phyloP scores from a whole-genome alignment of 2,113 vertebrate genomes.

The Smithornis capensis region DNA sequence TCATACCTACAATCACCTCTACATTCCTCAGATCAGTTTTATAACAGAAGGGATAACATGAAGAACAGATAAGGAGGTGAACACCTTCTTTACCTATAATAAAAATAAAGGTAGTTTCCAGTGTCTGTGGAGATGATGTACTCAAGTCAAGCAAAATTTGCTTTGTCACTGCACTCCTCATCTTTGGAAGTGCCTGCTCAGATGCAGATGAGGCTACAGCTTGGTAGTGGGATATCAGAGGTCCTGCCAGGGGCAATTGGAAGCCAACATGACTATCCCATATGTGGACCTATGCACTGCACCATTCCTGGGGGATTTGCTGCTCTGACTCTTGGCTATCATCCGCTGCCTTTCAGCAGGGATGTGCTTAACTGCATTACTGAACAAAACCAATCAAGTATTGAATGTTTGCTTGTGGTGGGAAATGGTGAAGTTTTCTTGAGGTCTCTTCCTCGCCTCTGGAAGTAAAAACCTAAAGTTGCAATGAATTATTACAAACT shows the following conservation, averaged over 20 bases:
- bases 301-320: not conserved
- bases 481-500: not conserved
- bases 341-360: not conserved
- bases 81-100: not conserved
- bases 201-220: not conserved
- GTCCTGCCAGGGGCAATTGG: not conserved
- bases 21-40: not conserved
- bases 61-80: not conserved
- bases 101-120: not conserved
- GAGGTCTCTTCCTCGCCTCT: not conserved
- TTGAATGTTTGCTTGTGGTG: accelerated
- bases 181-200: not conserved
- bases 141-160: not conserved
- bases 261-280: not conserved
- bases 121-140: not conserved
- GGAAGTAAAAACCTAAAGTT: not conserved
- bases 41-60: not conserved
- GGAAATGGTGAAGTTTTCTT: accelerated
- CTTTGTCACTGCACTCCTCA: not conserved
- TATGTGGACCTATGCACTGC: not conserved
- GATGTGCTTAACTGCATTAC: not conserved
- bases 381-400: not conserved
- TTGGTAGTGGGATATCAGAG: not conserved
- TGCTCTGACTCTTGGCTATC: not conserved
- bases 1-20: not conserved